Percentiles rank a stretch among this genome's conserved stretches.
These are phyloP conservation scores for Mastacembelus armatus DNA, from an alignment of 2,797 vertebrate species.

Conservation along the genomic window DNA sequence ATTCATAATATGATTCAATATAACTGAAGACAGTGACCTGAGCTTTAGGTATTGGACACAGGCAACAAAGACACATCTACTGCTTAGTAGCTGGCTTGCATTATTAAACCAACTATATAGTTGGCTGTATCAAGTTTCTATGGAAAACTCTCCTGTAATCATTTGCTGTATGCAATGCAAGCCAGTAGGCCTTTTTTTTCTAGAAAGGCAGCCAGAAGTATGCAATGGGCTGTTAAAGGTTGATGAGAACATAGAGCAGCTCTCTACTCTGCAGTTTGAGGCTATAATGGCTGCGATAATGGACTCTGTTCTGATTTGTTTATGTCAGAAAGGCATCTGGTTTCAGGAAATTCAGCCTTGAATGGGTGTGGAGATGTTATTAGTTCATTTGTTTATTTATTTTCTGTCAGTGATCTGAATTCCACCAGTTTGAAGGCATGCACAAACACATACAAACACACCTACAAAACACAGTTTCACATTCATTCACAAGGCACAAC, in stretches of 20 bases:
- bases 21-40: too few species aligned
- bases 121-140: conserved; percentile 24
- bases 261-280: conserved; percentile 54
- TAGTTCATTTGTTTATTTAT: conserved; percentile 31
- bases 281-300: conserved; percentile 62
- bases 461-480: conserved; percentile 2
- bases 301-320: conserved; percentile 67
- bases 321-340: conserved; percentile 68
- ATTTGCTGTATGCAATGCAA: conserved; percentile 6
- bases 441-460: neutral
- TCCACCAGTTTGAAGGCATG: conserved; percentile 24
- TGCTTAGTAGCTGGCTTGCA: conserved; percentile 25
- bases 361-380: conserved; percentile 41
- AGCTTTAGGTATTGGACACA: too few species aligned
- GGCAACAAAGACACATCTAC: too few species aligned
- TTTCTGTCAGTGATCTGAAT: conserved; percentile 55
- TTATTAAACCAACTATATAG: conserved; percentile 21
- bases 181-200: conserved; percentile 39
- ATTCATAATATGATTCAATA: too few species aligned
- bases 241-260: conserved; percentile 46
- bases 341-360: conserved; percentile 70
- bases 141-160: conserved; percentile 29
- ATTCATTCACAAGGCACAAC: conserved; percentile 18
- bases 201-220: conserved; percentile 25
- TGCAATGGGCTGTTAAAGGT: conserved; percentile 43